phyloP scores from a whole-genome alignment of 35 echinoderm and acorn worm genomes.

The Acanthaster planci region DNA sequence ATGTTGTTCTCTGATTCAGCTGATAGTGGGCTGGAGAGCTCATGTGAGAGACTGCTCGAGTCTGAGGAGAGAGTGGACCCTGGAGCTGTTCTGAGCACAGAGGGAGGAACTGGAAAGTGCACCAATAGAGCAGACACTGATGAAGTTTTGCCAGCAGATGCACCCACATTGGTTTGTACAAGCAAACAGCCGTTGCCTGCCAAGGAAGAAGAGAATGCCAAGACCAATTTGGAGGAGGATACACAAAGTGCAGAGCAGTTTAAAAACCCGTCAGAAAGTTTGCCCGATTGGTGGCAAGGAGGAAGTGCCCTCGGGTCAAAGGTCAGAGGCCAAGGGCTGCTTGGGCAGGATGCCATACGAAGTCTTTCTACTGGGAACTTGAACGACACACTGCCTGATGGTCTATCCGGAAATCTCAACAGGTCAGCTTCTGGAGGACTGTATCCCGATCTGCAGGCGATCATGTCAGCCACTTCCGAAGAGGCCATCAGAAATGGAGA shows the following conservation, averaged over 20 bases:
- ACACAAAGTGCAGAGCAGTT: not conserved
- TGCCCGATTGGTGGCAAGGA: not conserved
- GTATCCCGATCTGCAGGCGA: conserved; percentile 23
- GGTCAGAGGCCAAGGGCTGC: not conserved
- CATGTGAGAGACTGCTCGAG: conserved; percentile 14
- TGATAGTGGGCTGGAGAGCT: conserved; percentile 13
- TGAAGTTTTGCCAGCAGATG: no score
- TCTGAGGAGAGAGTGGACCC: not conserved
- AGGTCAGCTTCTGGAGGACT: not conserved
- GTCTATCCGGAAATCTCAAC: not conserved
- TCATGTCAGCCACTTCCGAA: not conserved
- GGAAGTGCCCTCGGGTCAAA: not conserved
- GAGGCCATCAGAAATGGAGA: conserved; percentile 7
- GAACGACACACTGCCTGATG: not conserved
- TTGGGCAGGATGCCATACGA: not conserved
- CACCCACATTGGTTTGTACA: no score
- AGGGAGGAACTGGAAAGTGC: no score
- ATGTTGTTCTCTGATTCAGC: not conserved
- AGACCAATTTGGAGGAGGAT: not conserved
- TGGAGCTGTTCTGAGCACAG: no score
- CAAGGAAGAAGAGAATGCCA: not conserved
- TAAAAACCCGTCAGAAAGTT: not conserved
- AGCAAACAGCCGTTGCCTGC: no score
- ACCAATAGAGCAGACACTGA: no score
- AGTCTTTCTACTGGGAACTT: not conserved